Base-by-base conservation (phyloP, 92 coral and sea anemone species). In the Meandrina meandrites region DNA sequence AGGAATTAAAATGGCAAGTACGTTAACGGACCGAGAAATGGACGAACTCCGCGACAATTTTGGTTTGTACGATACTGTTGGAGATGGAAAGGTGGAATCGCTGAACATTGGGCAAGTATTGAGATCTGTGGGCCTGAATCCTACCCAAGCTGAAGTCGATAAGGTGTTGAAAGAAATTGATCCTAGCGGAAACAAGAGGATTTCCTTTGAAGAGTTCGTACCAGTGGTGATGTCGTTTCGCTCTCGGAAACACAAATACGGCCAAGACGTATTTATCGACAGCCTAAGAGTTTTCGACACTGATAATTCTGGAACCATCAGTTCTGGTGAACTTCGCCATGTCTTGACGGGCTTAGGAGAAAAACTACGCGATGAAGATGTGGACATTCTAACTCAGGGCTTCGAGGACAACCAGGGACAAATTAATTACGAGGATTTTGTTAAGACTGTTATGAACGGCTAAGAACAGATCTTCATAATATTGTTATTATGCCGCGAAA, bases 251-350 rank as follows among this genome's bases (percentile, higher is more conserved):
- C 88, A 92, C 48, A 93, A 93, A 64, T 90, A 92, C 78, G 88
- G 90, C 36, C 90, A 91, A 19, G 98, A 97, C 35, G 98, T 92
- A 28, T 97, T 97, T 80, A 88, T 95, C 90, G 99, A 97, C 90
- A 95, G 99, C 81, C 88, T 97, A 32, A 89, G 88, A 89, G 97
- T 97, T 53, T 97, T 97, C 80, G 99, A 97, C 78, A 94, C 85
- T 34, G 99, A 97, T 82, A 94, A 96, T 8, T 89, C 93, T 21
- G 99, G 99, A 36, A 81, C 90, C 79, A 95, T 97, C 48, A 95
- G 90, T 83, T 93, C 94, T 32, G 99, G 98, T 18, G 99, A 97
- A 85, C 96, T 97, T 45, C 94, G 99, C 17, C 99, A 97, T 79
- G 93, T 97, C 32, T 82, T 97, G 37, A 97, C 99, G 9, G 94